Percentiles rank a stretch among this genome's conserved stretches.
Evolutionary conservation across 2,797 vertebrate genomes (phyloP).

Genomic region (Apogon hyalosoma): DNA sequence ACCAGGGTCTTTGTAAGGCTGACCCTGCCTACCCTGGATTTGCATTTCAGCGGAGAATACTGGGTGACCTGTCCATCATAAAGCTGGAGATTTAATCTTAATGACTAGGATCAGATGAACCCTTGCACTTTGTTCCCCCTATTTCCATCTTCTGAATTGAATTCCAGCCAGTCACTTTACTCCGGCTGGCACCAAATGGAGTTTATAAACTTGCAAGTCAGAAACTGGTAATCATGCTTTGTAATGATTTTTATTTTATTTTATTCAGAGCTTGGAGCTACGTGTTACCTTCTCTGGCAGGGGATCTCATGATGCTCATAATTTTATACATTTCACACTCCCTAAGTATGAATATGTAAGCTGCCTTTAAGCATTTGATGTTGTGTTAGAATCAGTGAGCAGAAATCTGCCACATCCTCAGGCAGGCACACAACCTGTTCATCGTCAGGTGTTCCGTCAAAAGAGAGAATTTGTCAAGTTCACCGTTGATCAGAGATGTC

Average conservation of each 20-base stretch:
- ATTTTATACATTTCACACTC: slow-evolving; percentile 27
- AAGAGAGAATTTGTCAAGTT: slow-evolving; percentile 11
- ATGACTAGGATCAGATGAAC: neutral
- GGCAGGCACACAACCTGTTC: slow-evolving; percentile 46
- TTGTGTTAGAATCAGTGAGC: slow-evolving; percentile 34
- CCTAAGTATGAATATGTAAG: slow-evolving; percentile 52
- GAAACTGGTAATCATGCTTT: slow-evolving; percentile 14
- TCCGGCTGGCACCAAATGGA: slow-evolving; percentile 3
- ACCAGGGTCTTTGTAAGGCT: slow-evolving; percentile 37
- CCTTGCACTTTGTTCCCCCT: neutral
- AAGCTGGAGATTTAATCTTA: slow-evolving; percentile 9
- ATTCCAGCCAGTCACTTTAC: neutral
- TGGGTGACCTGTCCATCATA: slow-evolving; percentile 26
- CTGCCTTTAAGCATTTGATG: slow-evolving; percentile 44
- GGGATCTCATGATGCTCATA: neutral
- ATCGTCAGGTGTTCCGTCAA: slow-evolving; percentile 11
- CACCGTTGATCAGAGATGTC: slow-evolving; percentile 40
- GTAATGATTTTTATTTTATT: slow-evolving; percentile 1
- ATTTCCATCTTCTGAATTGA: neutral
- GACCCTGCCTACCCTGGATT: slow-evolving; percentile 35
- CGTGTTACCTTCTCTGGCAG: neutral
- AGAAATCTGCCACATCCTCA: slow-evolving; percentile 40
- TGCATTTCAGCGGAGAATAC: slow-evolving; percentile 49
- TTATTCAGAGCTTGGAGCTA: neutral
- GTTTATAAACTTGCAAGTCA: slow-evolving; percentile 13